Base-by-base conservation (phyloP, 2,113 vertebrate species). In the Aythya baeri region DNA sequence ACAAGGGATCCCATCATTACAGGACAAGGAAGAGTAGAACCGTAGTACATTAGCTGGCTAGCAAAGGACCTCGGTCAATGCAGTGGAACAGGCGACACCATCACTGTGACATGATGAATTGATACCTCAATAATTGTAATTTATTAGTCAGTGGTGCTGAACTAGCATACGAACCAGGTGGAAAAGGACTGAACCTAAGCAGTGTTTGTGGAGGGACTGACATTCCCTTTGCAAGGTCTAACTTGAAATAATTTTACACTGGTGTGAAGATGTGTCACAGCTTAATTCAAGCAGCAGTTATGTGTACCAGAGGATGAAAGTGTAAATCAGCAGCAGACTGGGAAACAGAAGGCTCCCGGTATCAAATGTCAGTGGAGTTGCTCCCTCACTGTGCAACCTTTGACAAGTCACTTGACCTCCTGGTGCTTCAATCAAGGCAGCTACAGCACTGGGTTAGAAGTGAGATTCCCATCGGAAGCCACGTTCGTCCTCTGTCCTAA, bases 1-100 rank as follows among this genome's bases (percentile, higher is more conserved):
- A 97, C 96, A 97, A 94, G 91, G 92, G 91, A 92, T 96, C 78
- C 96, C 94, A 79, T 96, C 96, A 96, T 96, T 96, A 96, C 0
- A 6, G 95, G 93, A 95, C 95, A 93, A 97, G 94, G 96, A 86
- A 93, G 88, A 94, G 88, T 91, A 92, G 88, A 95, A 91, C 65
- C 1, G 4, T 89, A 94, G 73, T 46, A 86, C 93, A 97, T 97
- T 93, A 97, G 73, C 89, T 9, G 5, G 90, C 59, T 77, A 89
- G 91, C 88, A 93, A 95, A 92, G 86, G 77, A 86, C 95, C 66
- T 29, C 66, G 0, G 93, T 97, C 93, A 97, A 91, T 95, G 96
- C 96, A 93, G 85, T 95, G 93, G 91, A 97, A 97, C 95, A 96
- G 86, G 86, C 83, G 92, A 63, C 91, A 73, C 74, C 75, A 74